These are phyloP conservation scores for Sphinx pinastri DNA, from an alignment of 2,888 invertebrate species.

Conservation along the genomic window DNA sequence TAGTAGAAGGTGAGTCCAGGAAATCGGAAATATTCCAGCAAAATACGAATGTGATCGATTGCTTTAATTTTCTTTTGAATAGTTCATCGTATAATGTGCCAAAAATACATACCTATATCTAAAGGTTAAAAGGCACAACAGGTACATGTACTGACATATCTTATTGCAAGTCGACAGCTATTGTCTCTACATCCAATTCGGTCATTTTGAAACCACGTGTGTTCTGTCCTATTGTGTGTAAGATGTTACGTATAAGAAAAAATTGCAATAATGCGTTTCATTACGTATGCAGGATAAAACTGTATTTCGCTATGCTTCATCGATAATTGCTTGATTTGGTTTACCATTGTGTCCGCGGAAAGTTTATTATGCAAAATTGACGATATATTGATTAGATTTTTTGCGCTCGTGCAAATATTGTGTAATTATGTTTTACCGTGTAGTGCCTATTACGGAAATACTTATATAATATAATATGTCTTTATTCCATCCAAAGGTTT, in stretches of 20 bases:
- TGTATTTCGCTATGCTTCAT: slow-evolving; percentile 18
- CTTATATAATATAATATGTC: too few relatives aligned
- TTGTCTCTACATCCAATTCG: not conserved
- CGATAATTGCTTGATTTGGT: slow-evolving; percentile 17
- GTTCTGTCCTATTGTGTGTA: not conserved
- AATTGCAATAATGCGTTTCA: slow-evolving; percentile 9
- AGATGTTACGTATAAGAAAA: slow-evolving; percentile 1
- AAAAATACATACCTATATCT: too few relatives aligned
- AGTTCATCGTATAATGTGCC: too few relatives aligned
- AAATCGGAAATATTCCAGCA: too few relatives aligned
- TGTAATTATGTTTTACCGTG: not conserved
- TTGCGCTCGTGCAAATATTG: slow-evolving; percentile 17
- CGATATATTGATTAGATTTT: not conserved
- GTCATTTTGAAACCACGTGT: not conserved
- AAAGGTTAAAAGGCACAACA: too few relatives aligned
- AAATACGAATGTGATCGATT: too few relatives aligned
- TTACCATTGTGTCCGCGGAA: slow-evolving; percentile 18
- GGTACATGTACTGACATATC: too few relatives aligned
- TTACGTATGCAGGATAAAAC: not conserved
- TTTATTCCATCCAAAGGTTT: too few relatives aligned
- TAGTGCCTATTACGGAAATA: not conserved
- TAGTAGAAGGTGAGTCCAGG: too few relatives aligned
- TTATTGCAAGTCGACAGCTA: too few relatives aligned
- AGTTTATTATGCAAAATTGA: not conserved
- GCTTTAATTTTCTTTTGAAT: too few relatives aligned